phyloP scores from a whole-genome alignment of 2,113 vertebrate genomes.

The Phasianus colchicus region DNA sequence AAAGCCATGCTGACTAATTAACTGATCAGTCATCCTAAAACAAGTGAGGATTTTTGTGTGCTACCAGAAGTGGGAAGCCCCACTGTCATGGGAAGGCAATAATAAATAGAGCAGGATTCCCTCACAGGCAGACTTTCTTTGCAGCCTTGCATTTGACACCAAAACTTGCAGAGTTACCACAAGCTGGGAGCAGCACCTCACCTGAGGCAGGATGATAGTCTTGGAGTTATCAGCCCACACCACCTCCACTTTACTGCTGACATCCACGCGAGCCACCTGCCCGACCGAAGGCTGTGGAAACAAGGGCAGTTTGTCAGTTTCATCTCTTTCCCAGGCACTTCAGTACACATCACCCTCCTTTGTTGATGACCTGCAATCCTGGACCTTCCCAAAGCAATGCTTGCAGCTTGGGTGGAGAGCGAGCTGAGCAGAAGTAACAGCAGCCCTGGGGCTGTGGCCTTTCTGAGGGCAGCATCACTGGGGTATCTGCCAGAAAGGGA shows the following conservation, averaged over 20 bases:
- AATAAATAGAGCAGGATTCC: background rate
- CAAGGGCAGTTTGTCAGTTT: background rate
- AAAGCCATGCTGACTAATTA: background rate
- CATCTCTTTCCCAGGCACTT: background rate
- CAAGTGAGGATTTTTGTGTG: background rate
- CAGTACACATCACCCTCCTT: background rate
- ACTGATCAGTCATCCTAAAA: background rate
- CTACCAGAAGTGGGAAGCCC: background rate
- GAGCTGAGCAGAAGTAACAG: background rate
- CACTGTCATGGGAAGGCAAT: background rate
- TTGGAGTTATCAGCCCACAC: constrained; percentile 97
- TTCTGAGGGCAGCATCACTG: background rate
- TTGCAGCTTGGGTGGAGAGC: background rate
- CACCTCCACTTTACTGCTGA: constrained; percentile 98
- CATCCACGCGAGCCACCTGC: constrained; percentile 93
- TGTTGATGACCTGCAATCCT: background rate
- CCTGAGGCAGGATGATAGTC: constrained; percentile 96
- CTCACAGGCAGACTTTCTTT: background rate
- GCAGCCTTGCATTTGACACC: background rate
- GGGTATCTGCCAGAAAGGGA: background rate
- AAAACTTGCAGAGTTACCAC: background rate
- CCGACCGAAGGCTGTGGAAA: constrained; percentile 90
- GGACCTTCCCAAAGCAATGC: background rate
- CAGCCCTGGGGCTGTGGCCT: background rate
- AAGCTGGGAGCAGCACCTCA: constrained; percentile 58